These are phyloP conservation scores for Crematogaster levior DNA, from an alignment of 2,888 invertebrate species.

Conservation along the genomic window DNA sequence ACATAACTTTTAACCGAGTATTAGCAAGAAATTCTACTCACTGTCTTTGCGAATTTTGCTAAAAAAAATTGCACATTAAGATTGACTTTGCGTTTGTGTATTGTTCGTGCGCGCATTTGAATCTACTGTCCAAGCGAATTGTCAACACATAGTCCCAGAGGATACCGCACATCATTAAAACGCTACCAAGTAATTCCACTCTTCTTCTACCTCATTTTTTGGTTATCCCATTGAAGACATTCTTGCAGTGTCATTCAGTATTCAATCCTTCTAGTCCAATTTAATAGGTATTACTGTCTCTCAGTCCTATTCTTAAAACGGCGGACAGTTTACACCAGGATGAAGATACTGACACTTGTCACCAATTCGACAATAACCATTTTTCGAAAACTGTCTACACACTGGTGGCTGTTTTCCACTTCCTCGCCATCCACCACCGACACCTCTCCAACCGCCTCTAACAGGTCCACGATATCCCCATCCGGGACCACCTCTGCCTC, in stretches of 20 bases:
- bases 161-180: background rate
- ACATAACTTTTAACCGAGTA: constrained; percentile 11
- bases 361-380: constrained; percentile 93
- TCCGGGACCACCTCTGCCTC: constrained; percentile 82
- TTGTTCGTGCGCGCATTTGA: background rate
- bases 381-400: constrained; percentile 93
- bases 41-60: background rate
- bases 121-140: background rate
- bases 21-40: background rate
- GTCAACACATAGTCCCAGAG: background rate
- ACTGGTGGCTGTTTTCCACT: constrained; percentile 84
- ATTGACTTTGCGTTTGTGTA: background rate
- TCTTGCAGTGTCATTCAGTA: background rate
- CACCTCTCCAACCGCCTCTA: constrained; percentile 86
- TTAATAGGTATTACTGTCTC: background rate
- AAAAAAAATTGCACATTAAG: constrained; percentile 24
- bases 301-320: constrained; percentile 74
- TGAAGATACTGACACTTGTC: constrained; percentile 94
- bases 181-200: background rate
- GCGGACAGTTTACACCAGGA: constrained; percentile 89
- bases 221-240: background rate
- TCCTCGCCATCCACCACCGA: constrained; percentile 86
- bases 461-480: constrained; percentile 84
- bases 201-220: background rate
- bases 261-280: background rate